Base-by-base conservation (phyloP, 2,113 vertebrate species). In the Limnothrissa miodon region DNA sequence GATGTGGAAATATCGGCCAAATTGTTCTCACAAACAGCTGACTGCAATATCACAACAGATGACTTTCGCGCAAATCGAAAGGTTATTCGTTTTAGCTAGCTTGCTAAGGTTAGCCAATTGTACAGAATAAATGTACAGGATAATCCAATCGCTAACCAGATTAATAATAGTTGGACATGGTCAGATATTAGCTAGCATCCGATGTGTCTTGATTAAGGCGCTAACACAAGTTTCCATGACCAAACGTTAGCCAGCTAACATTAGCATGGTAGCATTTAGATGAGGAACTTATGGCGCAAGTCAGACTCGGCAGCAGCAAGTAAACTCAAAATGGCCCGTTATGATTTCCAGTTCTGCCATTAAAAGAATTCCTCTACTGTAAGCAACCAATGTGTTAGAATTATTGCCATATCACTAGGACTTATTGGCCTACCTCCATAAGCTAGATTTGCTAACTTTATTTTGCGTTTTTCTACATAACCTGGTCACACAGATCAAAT, bases 371-470 rank as follows among this genome's bases (percentile, higher is more conserved):
- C 4, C 10, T 33, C 11, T 29, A 10, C 59, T 10, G 5, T 0
- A 74, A 74, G 1, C 33, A 29, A 33, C 2, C 10, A 74, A 15
- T 36, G 33, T 17, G 11, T 1, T 74, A 15, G 13, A 0, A 15
- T 74, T 74, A 74, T 70, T 62, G 59, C 1, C 66, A 74, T 74
- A 39, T 15, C 36, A 10, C 2, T 17, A 74, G 29, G 29, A 36
- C 5, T 2, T 17, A 17, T 36, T 74, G 25, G 66, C 66, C 66
- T 1, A 33, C 25, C 66, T 36, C 10, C 4, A 33, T 13, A 17
- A 3, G 66, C 66, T 74, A 74, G 66, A 11, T 74, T 23, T 62
- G 66, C 66, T 74, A 74, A 74, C 66, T 74, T 70, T 39, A 36
- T 74, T 74, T 74, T 5, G 29, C 66, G 11, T 17, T 70, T 25